phyloP scores from a whole-genome alignment of 2,888 invertebrate species.

The Listrodromus nycthemerus region DNA sequence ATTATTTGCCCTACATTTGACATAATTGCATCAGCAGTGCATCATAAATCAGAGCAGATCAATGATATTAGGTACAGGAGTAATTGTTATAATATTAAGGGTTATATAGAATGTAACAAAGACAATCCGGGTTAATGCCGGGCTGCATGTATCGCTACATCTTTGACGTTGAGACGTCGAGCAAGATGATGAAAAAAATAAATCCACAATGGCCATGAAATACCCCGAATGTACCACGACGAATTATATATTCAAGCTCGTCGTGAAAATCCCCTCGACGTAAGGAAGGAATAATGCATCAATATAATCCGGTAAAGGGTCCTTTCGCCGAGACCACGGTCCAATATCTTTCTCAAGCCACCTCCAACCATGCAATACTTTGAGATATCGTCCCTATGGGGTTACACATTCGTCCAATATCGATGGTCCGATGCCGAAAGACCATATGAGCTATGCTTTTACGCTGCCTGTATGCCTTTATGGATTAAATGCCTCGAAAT shows the following conservation, averaged over 20 bases:
- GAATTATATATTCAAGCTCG: neutral
- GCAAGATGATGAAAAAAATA: too few relatives aligned
- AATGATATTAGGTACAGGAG: too few relatives aligned
- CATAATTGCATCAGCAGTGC: too few relatives aligned
- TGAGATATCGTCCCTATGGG: neutral
- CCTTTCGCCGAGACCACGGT: slow-evolving; percentile 19
- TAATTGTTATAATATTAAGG: too few relatives aligned
- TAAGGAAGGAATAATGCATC: slow-evolving; percentile 48
- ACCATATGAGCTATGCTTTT: neutral
- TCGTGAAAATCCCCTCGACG: neutral
- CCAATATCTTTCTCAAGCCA: slow-evolving; percentile 32
- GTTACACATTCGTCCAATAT: neutral
- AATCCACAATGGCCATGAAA: too few relatives aligned
- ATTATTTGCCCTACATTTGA: too few relatives aligned
- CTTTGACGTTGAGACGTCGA: too few relatives aligned
- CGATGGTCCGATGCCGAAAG: neutral
- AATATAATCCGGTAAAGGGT: slow-evolving; percentile 29
- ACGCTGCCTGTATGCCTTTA: neutral
- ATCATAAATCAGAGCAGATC: too few relatives aligned
- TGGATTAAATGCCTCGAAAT: neutral
- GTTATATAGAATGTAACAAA: too few relatives aligned
- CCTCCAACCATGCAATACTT: neutral
- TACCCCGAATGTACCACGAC: neutral
- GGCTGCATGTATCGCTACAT: too few relatives aligned
- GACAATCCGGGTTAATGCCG: too few relatives aligned